A percentile compares a stretch with the other conserved stretches of the same genome.
phyloP scores from a whole-genome alignment of 2,888 invertebrate species.

The Pollenia amentaria region DNA sequence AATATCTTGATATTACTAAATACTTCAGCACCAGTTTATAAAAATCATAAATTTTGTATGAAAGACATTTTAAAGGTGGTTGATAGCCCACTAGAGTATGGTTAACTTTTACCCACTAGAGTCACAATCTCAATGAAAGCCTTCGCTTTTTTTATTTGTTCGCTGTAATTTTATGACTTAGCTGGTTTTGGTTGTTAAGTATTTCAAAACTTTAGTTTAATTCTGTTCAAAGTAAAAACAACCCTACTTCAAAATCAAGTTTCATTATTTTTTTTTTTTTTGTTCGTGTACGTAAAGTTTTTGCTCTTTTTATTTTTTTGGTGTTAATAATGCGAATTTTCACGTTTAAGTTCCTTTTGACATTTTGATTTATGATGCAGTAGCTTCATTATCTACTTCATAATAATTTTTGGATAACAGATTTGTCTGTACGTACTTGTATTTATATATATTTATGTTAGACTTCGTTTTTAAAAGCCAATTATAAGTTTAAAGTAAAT shows the following conservation, averaged over 20 bases:
- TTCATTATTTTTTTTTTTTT: conserved; percentile 23
- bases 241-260: conserved; percentile 68
- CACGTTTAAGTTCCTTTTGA: conserved; percentile 76
- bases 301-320: conserved; percentile 69
- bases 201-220: conserved; percentile 31
- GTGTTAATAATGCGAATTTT: conserved; percentile 76
- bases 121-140: conserved; percentile 37
- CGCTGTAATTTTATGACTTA: conserved; percentile 21
- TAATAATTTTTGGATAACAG: conserved; percentile 69
- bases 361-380: conserved; percentile 76
- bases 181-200: conserved; percentile 25
- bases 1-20: conserved; percentile 63
- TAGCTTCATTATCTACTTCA: conserved; percentile 76
- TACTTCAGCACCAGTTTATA: conserved; percentile 58
- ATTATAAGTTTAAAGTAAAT: conserved; percentile 73
- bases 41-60: conserved; percentile 51
- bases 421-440: conserved; percentile 17
- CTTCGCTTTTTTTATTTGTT: conserved; percentile 13
- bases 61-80: conserved; percentile 65
- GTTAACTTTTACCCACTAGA: conserved; percentile 59
- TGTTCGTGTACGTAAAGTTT: conserved; percentile 32
- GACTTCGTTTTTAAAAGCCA: conserved; percentile 52
- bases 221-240: conserved; percentile 43
- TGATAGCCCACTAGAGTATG: conserved; percentile 68
- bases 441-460: not conserved